Conservation (phyloP, 2,113 vertebrate species). For the Leucoraja erinaceus region DNA sequence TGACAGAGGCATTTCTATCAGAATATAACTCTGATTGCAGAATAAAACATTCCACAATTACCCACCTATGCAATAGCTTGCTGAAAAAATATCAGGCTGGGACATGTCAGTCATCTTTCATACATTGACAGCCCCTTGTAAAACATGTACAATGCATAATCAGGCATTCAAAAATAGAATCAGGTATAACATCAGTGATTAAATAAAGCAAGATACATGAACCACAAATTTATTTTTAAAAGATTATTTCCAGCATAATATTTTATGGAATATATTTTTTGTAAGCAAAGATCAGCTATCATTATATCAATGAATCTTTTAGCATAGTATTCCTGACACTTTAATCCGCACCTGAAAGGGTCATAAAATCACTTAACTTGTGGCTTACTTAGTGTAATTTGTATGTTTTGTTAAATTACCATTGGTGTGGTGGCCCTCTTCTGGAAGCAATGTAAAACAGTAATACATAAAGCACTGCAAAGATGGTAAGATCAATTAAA, state of each 20-base stretch:
- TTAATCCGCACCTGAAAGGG: not conserved
- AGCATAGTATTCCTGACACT: not conserved
- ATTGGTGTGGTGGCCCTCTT: not conserved
- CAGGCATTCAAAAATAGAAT: not conserved
- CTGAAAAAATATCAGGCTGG: conserved; percentile 2
- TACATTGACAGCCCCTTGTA: not conserved
- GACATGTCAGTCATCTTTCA: conserved; percentile 16
- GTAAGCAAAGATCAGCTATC: not conserved
- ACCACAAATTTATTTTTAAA: not conserved
- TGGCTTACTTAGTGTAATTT: not conserved
- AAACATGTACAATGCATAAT: not conserved
- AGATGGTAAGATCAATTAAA: not conserved
- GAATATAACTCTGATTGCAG: not conserved
- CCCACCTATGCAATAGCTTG: conserved; percentile 1
- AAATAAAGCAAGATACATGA: not conserved
- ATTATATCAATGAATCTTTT: not conserved
- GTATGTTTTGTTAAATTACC: conserved; percentile 7
- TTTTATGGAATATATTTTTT: not conserved
- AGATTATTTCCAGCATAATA: not conserved
- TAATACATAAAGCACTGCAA: not conserved
- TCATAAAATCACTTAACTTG: not conserved
- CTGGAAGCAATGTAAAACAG: not conserved
- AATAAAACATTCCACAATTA: not conserved
- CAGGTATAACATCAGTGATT: not conserved
- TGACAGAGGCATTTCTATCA: not conserved